These are phyloP conservation scores for Lysandra bellargus DNA, from an alignment of 2,888 invertebrate genomes.

Conservation along the genomic window DNA sequence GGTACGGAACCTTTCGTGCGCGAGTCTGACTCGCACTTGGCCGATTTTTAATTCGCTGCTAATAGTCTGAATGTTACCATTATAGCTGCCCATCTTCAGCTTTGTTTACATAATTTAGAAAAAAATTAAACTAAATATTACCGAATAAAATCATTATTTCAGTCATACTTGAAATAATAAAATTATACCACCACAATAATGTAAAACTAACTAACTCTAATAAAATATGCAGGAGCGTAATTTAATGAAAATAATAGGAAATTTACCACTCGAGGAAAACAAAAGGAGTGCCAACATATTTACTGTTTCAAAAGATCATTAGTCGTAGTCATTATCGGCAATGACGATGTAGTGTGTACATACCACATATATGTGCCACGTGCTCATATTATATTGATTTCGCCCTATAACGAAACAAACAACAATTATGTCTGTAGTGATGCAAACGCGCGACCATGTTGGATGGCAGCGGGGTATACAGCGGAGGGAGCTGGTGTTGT, in stretches of 20 bases:
- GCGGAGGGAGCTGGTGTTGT: no score
- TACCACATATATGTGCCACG: constrained; percentile 36
- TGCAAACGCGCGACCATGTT: no score
- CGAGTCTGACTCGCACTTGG: no score
- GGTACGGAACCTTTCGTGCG: no score
- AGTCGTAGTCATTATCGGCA: constrained; percentile 38
- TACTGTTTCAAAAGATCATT: constrained; percentile 40
- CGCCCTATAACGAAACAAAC: constrained; percentile 37
- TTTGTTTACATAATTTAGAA: no score
- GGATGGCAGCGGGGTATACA: no score
- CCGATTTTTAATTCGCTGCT: no score
- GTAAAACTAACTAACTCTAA: background rate
- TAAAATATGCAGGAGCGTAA: background rate
- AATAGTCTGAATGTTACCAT: no score
- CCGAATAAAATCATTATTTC: background rate
- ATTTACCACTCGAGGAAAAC: constrained; percentile 24
- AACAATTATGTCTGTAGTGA: constrained; percentile 29
- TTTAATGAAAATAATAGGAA: background rate
- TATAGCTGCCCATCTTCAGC: no score
- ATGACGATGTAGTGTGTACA: constrained; percentile 1
- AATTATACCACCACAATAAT: background rate
- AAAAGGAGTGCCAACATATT: constrained; percentile 36
- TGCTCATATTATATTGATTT: constrained; percentile 41
- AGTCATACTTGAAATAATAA: background rate
- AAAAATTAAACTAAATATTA: no score